A percentile compares a stretch with the other conserved stretches of the same genome.
phyloP scores from a whole-genome alignment of 1,140 invertebrate species.

The Drosophila bocki region DNA sequence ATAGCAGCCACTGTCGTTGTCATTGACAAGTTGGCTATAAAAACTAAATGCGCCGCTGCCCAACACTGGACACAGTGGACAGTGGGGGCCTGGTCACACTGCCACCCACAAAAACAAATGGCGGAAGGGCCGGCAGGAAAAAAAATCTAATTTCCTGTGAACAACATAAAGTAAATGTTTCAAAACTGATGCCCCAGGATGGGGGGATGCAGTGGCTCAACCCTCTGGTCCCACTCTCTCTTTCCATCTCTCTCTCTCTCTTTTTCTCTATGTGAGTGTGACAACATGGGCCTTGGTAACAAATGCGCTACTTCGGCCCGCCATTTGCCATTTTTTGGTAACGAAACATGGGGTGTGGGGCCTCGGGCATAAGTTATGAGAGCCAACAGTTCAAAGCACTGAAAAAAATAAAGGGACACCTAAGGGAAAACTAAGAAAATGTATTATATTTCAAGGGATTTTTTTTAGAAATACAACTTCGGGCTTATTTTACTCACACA shows the following conservation, averaged over 20 bases:
- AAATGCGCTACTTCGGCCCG: constrained; percentile 65
- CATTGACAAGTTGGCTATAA: constrained; percentile 78
- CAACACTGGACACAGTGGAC: constrained; percentile 47
- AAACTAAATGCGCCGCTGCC: constrained; percentile 71
- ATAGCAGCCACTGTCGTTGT: constrained; percentile 40
- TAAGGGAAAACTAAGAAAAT: background rate
- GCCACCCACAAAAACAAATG: constrained; percentile 13
- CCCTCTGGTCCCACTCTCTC: constrained; percentile 17
- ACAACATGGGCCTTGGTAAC: constrained; percentile 76
- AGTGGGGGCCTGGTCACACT: constrained; percentile 15
- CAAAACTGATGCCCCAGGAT: constrained; percentile 72
- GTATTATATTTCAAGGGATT: no score
- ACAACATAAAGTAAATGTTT: constrained; percentile 84
- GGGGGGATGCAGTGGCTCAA: background rate
- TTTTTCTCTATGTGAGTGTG: constrained; percentile 30
- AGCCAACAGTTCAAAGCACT: background rate
- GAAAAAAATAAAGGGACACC: background rate
- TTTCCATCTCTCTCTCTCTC: no score
- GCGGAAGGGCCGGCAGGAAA: constrained; percentile 38
- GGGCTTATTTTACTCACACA: no score
- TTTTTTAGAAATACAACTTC: background rate
- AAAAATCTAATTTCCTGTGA: constrained; percentile 83
- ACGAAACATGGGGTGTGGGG: constrained; percentile 30
- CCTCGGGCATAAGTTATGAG: constrained; percentile 76
- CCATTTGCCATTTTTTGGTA: constrained; percentile 68